These are phyloP conservation scores for Hemibagrus guttatus DNA, from an alignment of 2,797 vertebrate species.

Conservation along the genomic window DNA sequence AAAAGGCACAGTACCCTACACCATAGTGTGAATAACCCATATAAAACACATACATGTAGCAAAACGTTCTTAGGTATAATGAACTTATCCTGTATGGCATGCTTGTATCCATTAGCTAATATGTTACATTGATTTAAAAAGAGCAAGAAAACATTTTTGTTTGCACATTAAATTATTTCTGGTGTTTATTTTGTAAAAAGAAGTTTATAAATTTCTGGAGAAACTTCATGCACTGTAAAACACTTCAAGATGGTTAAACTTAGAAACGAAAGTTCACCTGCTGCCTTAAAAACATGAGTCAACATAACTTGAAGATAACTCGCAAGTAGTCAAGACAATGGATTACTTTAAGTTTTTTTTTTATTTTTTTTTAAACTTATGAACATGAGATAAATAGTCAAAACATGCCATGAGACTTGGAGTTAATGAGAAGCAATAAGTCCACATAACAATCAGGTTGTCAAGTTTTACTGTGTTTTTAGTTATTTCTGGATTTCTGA, in stretches of 20 bases:
- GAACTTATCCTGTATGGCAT: background rate
- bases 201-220: background rate
- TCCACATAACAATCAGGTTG: too few relatives aligned
- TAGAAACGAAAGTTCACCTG: too few relatives aligned
- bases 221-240: background rate
- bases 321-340: too few relatives aligned
- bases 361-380: too few relatives aligned
- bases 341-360: too few relatives aligned
- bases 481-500: background rate
- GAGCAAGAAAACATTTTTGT: background rate
- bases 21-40: background rate
- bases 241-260: too few relatives aligned
- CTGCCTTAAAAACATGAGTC: too few relatives aligned
- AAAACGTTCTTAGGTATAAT: background rate
- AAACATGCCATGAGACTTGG: too few relatives aligned
- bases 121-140: background rate
- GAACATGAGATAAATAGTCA: too few relatives aligned
- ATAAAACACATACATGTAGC: background rate
- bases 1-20: slow-evolving; percentile 20
- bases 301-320: too few relatives aligned
- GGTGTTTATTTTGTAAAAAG: background rate
- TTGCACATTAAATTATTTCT: background rate
- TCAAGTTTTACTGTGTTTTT: too few relatives aligned
- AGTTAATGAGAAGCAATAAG: too few relatives aligned
- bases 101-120: background rate